phyloP scores from a whole-genome alignment of 2,888 invertebrate species.

The Netelia virgata region DNA sequence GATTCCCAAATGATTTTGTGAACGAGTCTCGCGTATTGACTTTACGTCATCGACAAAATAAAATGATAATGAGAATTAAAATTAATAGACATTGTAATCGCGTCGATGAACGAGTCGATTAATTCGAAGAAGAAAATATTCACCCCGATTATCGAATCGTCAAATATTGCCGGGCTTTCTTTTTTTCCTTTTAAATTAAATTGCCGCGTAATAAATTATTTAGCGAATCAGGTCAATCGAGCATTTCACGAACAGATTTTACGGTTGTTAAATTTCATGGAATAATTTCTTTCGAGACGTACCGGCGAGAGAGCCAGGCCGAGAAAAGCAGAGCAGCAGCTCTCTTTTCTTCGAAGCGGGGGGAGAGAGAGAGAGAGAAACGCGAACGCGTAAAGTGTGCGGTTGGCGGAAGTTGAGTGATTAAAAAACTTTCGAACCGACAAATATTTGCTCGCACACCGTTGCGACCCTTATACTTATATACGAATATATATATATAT shows the following conservation, averaged over 20 bases:
- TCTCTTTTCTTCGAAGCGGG: background rate
- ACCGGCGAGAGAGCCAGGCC: background rate
- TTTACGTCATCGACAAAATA: background rate
- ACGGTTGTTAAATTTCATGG: constrained; percentile 53
- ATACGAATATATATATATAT: constrained; percentile 31
- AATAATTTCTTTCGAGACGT: constrained; percentile 56
- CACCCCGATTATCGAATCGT: background rate
- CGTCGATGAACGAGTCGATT: background rate
- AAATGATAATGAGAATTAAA: background rate
- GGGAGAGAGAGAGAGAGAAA: background rate
- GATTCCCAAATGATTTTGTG: background rate
- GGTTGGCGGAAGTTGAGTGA: constrained; percentile 66
- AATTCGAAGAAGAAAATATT: background rate
- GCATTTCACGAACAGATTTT: constrained; percentile 25
- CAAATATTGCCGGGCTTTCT: background rate
- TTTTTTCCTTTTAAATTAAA: background rate
- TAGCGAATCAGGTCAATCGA: constrained; percentile 37
- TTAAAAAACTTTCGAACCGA: constrained; percentile 68
- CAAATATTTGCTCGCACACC: constrained; percentile 65
- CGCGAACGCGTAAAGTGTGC: constrained; percentile 56
- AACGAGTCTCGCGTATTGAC: background rate
- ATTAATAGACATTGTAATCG: background rate
- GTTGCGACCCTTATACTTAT: constrained; percentile 31
- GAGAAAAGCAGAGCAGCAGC: background rate
- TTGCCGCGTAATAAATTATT: constrained; percentile 6